phyloP scores from a whole-genome alignment of 1,140 invertebrate genomes.

The Mya arenaria region DNA sequence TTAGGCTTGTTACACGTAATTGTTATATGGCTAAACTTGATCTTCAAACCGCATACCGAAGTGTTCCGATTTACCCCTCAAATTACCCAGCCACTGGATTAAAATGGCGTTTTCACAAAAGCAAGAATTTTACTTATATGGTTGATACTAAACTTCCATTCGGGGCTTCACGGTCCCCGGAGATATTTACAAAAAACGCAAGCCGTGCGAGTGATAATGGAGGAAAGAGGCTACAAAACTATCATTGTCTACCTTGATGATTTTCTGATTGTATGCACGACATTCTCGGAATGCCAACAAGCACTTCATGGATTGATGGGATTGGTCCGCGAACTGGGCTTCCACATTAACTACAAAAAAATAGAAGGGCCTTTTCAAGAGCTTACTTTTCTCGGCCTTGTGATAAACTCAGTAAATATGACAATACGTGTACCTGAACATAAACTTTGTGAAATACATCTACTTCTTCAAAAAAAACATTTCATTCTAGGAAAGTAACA shows the following conservation, averaged over 20 bases:
- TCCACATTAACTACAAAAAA: constrained; percentile 10
- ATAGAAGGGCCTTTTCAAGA: not conserved
- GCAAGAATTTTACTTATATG: not conserved
- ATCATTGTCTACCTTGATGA: constrained; percentile 14
- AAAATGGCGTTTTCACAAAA: not conserved
- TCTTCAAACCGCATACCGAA: not conserved
- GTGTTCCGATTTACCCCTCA: not conserved
- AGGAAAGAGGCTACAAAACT: not conserved
- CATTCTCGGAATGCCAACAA: not conserved
- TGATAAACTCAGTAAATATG: not conserved
- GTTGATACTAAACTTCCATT: constrained; percentile 16
- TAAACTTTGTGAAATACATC: not conserved
- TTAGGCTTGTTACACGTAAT: not conserved
- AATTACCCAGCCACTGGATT: not conserved
- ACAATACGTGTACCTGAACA: not conserved
- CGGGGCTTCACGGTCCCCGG: not conserved
- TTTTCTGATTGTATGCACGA: not conserved
- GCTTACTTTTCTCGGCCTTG: not conserved
- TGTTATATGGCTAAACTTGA: constrained; percentile 5
- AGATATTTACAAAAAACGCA: not conserved
- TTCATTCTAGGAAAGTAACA: not conserved
- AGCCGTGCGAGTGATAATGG: not conserved
- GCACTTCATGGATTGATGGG: not conserved
- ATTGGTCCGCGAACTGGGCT: constrained; percentile 1
- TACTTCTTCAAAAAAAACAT: not conserved